phyloP scores from a whole-genome alignment of 2,113 vertebrate species.

The Hippocampus comes region DNA sequence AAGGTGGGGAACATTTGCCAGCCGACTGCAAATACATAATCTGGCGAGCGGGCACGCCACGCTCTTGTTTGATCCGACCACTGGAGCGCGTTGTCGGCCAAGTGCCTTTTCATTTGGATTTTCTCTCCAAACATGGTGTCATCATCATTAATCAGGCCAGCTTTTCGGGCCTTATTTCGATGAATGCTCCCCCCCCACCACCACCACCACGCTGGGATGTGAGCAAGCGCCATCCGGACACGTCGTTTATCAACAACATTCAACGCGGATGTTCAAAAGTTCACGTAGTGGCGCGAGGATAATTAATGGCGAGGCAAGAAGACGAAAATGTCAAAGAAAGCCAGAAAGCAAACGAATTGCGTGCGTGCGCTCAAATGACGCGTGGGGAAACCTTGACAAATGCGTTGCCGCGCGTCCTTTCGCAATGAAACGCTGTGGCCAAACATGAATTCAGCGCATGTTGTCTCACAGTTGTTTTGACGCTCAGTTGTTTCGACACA shows the following conservation, averaged over 20 bases:
- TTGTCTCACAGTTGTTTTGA: too few species aligned
- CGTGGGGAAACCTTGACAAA: background rate
- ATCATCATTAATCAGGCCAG: constrained; percentile 56
- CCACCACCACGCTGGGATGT: constrained; percentile 43
- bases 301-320: constrained; percentile 51
- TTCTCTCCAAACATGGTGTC: constrained; percentile 40
- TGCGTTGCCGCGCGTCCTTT: background rate
- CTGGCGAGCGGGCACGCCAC: background rate
- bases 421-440: background rate
- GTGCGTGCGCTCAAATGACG: background rate
- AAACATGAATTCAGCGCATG: too few species aligned
- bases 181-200: constrained; percentile 51
- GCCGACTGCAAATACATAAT: background rate
- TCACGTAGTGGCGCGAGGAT: constrained; percentile 52
- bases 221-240: constrained; percentile 58
- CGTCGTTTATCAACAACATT: constrained; percentile 63
- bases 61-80: constrained; percentile 9
- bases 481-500: too few species aligned
- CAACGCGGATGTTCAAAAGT: constrained; percentile 45
- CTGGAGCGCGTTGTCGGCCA: constrained; percentile 13
- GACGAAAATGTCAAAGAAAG: constrained; percentile 13
- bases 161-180: constrained; percentile 46
- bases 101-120: constrained; percentile 33
- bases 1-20: background rate
- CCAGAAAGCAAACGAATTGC: background rate